Evolutionary conservation across 2,113 vertebrate genomes (phyloP).

Genomic region (Rhadina sibilatrix): DNA sequence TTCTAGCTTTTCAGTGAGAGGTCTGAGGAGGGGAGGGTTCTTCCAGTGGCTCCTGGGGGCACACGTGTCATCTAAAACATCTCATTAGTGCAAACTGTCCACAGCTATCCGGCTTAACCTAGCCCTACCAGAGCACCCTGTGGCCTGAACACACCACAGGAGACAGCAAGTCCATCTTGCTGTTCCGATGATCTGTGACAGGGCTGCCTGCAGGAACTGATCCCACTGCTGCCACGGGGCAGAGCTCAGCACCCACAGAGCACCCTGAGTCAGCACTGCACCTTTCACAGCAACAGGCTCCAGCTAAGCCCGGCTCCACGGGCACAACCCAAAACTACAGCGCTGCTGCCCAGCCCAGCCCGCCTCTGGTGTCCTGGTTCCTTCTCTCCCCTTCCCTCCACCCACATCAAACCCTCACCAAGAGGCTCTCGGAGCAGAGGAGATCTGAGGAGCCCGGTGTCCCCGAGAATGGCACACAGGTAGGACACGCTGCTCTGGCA

Average conservation of each 20-base stretch:
- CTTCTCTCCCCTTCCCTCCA: neutral
- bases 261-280: fast-evolving
- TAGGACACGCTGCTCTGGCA: neutral
- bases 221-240: fast-evolving
- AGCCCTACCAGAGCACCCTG: neutral
- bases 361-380: fast-evolving
- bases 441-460: neutral
- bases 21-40: neutral
- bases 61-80: neutral
- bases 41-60: neutral
- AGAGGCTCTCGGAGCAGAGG: neutral
- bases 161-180: neutral
- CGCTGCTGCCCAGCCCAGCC: neutral
- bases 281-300: neutral
- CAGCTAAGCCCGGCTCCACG: fast-evolving
- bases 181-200: neutral
- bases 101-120: neutral
- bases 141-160: neutral
- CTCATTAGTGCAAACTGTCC: neutral
- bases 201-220: neutral
- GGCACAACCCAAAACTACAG: neutral
- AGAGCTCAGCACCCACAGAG: neutral
- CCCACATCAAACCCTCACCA: neutral
- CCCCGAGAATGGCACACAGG: fast-evolving
- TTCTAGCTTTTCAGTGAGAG: neutral